Conservation (phyloP, 2,797 vertebrate genomes). For the Hippocampus kuda region DNA sequence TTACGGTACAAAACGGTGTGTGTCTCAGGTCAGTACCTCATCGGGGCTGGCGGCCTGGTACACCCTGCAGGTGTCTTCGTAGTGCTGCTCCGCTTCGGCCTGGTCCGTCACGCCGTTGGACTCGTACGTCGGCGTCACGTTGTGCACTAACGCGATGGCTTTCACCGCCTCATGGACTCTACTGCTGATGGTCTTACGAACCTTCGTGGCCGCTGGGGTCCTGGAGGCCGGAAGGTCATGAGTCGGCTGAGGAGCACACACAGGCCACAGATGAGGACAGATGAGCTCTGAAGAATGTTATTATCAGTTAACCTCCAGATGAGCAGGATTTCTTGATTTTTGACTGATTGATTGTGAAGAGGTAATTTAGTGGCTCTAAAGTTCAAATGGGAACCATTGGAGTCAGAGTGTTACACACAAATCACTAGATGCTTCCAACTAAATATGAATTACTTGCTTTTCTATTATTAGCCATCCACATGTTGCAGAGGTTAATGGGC, state of each 20-base stretch:
- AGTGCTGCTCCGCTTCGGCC: constrained; percentile 93
- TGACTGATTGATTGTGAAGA: background rate
- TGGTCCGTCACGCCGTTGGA: constrained; percentile 90
- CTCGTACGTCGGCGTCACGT: constrained; percentile 93
- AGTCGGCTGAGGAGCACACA: constrained; percentile 62
- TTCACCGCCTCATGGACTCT: constrained; percentile 94
- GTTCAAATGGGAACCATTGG: constrained; percentile 1
- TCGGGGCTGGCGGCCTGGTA: constrained; percentile 98
- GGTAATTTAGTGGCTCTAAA: background rate
- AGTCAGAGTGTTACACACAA: constrained; percentile 48
- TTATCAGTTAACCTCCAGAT: background rate
- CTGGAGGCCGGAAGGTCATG: constrained; percentile 82
- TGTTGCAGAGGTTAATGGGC: constrained; percentile 77
- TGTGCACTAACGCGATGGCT: constrained; percentile 93
- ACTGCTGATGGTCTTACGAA: constrained; percentile 92
- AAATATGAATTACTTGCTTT: constrained; percentile 57
- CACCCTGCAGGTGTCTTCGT: constrained; percentile 90
- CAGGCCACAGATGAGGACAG: background rate
- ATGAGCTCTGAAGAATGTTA: background rate
- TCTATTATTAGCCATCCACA: constrained; percentile 82
- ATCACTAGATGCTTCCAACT: constrained; percentile 73
- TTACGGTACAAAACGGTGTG: background rate
- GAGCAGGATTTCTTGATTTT: background rate
- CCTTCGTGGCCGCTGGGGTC: constrained; percentile 80
- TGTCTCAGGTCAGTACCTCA: constrained; percentile 68